Base-by-base conservation (phyloP, 2,797 vertebrate species). In the Melanotaenia maccullochi region DNA sequence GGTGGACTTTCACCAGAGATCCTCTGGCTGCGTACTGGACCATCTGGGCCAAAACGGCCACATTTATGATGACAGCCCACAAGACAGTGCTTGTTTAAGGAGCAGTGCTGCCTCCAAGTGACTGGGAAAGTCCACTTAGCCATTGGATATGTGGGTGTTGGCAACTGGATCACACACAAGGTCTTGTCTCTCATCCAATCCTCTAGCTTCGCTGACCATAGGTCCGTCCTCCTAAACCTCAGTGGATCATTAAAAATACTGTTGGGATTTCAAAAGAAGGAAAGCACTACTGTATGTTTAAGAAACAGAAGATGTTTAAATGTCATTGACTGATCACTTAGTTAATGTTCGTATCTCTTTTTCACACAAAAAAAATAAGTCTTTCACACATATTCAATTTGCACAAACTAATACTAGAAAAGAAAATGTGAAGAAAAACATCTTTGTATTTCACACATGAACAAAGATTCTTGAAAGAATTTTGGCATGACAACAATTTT, bases 101-200 rank as follows among this genome's bases (percentile, higher is more conserved):
- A 85, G 69, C 71, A 57, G 73, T 86, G 77, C 85, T 92, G 87
- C 91, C 85, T 90, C 88, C 86, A 76, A 76, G 89, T 16, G 72
- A 82, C 75, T 68, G 72, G 65, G 78, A 76, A 79, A 71, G 38
- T 75, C 51, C 67, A 62, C 52, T 76, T 73, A 58, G 58, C 18
- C 33, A 30, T 16, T 36, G 18, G 42, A 16, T 72, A 36, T 75
- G 71, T 68, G 35, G 24, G 36, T 38, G 20, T 59, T 49, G 65
- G 58, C 28, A 59, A 55, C n/a, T 52, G 33, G 49, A 70, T 71
- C 60, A 64, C 56, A 76, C 61, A 73, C 24, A 25, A 24, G 11
- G 9, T 30, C 40, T 69, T 14, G 61, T 75, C 32, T 55, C 4
- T 68, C 28, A 38, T 60, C 3, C 60, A 83, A 5, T 16, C 62